Conservation (phyloP, 2,888 invertebrate genomes). For the Cantharis lateralis region DNA sequence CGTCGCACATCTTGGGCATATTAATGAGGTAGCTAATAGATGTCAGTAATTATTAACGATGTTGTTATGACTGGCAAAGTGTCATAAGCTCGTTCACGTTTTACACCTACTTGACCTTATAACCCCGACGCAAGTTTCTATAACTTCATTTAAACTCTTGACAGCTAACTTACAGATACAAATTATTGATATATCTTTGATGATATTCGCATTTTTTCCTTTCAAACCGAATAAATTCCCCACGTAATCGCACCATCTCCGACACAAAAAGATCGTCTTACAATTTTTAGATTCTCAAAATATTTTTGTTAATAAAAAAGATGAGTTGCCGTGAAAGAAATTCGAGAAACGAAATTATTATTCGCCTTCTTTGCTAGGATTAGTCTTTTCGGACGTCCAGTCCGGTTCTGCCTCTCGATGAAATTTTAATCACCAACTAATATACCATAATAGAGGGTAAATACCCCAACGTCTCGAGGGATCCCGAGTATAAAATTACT, state of each 20-base stretch:
- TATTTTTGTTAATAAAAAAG: too few species aligned
- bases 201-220: conserved; percentile 23
- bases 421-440: conserved; percentile 53
- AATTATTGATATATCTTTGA: conserved; percentile 28
- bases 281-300: neutral
- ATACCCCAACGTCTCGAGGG: conserved; percentile 43
- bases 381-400: neutral
- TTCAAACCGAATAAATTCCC: neutral
- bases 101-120: conserved; percentile 28
- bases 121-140: conserved; percentile 30
- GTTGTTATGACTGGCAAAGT: conserved; percentile 43
- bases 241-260: neutral
- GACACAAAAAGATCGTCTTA: too few species aligned
- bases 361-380: too few species aligned
- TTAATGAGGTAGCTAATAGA: conserved; percentile 35
- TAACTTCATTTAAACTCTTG: conserved; percentile 32
- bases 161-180: conserved; percentile 25
- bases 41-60: conserved; percentile 41
- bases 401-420: conserved; percentile 38
- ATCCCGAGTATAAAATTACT: conserved; percentile 46
- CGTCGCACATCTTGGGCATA: neutral
- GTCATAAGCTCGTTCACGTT: conserved; percentile 44
- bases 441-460: conserved; percentile 50
- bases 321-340: too few species aligned
- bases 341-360: too few species aligned